Percentiles rank a stretch among this genome's conserved stretches.
Conservation (phyloP, 2,797 vertebrate genomes). For the Gila robusta region DNA sequence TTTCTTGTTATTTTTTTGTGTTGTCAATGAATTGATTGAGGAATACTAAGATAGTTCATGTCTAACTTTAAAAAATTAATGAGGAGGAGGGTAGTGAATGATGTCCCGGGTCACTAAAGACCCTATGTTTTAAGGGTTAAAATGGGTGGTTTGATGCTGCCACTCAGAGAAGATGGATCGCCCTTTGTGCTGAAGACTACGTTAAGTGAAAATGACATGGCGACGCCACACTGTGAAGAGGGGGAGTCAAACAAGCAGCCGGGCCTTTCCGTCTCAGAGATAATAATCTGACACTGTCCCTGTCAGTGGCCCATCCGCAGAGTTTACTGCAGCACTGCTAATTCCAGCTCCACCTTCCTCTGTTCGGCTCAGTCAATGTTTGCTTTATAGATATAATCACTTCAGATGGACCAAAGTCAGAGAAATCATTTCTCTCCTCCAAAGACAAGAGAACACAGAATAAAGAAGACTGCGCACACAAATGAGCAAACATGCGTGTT, state of each 20-base stretch:
- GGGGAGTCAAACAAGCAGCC: slow-evolving; percentile 31
- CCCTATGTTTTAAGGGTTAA: too few species aligned
- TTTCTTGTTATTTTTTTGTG: too few species aligned
- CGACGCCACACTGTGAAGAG: slow-evolving; percentile 29
- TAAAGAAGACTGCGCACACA: slow-evolving; percentile 55
- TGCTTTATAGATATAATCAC: slow-evolving; percentile 75
- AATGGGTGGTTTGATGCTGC: slow-evolving; percentile 62
- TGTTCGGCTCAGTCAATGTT: slow-evolving; percentile 73
- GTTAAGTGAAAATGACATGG: slow-evolving; percentile 65
- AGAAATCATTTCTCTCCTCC: slow-evolving; percentile 63
- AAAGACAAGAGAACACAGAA: slow-evolving; percentile 69
- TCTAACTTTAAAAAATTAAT: too few species aligned
- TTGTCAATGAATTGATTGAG: too few species aligned
- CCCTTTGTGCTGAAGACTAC: slow-evolving; percentile 54
- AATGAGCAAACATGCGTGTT: not conserved
- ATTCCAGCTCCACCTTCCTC: slow-evolving; percentile 45
- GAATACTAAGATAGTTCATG: too few species aligned
- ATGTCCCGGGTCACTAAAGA: too few species aligned
- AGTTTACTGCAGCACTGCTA: slow-evolving; percentile 43
- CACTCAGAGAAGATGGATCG: slow-evolving; percentile 53
- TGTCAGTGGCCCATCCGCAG: slow-evolving; percentile 55
- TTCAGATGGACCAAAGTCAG: slow-evolving; percentile 71
- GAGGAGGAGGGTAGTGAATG: too few species aligned
- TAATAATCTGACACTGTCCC: slow-evolving; percentile 72
- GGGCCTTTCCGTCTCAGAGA: slow-evolving; percentile 65